phyloP scores from a whole-genome alignment of 2,113 vertebrate genomes.

The Xiphophorus hellerii region DNA sequence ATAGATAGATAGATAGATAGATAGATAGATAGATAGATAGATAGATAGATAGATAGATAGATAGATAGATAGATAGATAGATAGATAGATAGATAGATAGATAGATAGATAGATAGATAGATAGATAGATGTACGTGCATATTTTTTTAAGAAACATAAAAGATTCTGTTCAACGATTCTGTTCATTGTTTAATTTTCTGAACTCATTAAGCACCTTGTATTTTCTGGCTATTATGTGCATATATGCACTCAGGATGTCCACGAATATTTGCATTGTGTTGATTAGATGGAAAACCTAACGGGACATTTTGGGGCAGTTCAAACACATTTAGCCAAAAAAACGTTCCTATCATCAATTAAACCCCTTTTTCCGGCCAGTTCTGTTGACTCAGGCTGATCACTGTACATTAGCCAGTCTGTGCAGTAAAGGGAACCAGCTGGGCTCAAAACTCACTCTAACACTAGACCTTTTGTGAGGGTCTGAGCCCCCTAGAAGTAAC shows the following conservation, averaged over 20 bases:
- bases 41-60: too few species aligned
- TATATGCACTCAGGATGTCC: constrained; percentile 23
- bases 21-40: too few species aligned
- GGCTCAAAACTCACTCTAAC: constrained; percentile 69
- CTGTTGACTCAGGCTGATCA: constrained; percentile 81
- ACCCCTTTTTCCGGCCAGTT: constrained; percentile 57
- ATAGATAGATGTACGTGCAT: too few species aligned
- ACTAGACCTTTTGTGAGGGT: constrained; percentile 78
- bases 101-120: too few species aligned
- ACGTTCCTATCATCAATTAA: constrained; percentile 76
- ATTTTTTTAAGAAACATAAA: background rate
- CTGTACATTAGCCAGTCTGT: constrained; percentile 73
- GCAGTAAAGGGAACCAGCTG: constrained; percentile 80
- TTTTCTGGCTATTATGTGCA: constrained; percentile 10
- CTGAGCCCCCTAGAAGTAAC: constrained; percentile 63
- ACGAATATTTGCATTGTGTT: constrained; percentile 50
- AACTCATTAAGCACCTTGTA: constrained; percentile 41
- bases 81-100: too few species aligned
- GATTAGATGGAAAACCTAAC: constrained; percentile 51
- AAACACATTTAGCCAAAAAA: constrained; percentile 58
- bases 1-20: too few species aligned
- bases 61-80: too few species aligned
- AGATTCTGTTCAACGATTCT: constrained; percentile 1
- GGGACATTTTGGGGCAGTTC: constrained; percentile 62
- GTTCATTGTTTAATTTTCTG: constrained; percentile 34